phyloP scores from a whole-genome alignment of 2,888 invertebrate species.

The Entomobrya proxima region DNA sequence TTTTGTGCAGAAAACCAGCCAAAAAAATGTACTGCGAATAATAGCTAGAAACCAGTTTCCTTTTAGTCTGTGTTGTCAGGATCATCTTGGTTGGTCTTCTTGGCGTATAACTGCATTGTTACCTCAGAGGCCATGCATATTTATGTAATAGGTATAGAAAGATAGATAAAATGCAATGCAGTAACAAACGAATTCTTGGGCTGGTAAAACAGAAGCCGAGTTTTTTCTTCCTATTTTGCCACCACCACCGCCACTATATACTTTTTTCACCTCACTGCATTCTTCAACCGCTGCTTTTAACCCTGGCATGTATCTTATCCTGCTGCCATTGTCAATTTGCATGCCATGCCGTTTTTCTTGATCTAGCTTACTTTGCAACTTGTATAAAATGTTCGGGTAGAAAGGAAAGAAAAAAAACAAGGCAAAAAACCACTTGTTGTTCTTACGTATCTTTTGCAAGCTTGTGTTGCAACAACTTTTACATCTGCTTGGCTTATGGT shows the following conservation, averaged over 20 bases:
- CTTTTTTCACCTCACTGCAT: conserved; percentile 61
- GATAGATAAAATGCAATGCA: neutral
- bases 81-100: conserved; percentile 22
- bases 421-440: conserved; percentile 47
- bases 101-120: conserved; percentile 62
- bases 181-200: no score
- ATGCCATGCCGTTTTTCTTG: conserved; percentile 1
- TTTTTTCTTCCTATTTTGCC: conserved; percentile 65
- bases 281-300: conserved; percentile 63
- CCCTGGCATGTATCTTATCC: conserved; percentile 28
- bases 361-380: conserved; percentile 31
- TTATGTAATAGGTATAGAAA: conserved; percentile 8
- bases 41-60: conserved; percentile 64
- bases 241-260: conserved; percentile 56
- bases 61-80: conserved; percentile 1
- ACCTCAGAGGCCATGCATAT: conserved; percentile 51
- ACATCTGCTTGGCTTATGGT: neutral
- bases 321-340: conserved; percentile 30
- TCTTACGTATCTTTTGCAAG: neutral
- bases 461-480: neutral
- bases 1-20: no score
- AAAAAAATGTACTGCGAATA: no score
- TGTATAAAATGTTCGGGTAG: no score
- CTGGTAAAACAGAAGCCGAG: conserved; percentile 53
- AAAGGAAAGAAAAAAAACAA: neutral